Conservation (phyloP, 1,140 invertebrate species). For the Maniola jurtina region DNA sequence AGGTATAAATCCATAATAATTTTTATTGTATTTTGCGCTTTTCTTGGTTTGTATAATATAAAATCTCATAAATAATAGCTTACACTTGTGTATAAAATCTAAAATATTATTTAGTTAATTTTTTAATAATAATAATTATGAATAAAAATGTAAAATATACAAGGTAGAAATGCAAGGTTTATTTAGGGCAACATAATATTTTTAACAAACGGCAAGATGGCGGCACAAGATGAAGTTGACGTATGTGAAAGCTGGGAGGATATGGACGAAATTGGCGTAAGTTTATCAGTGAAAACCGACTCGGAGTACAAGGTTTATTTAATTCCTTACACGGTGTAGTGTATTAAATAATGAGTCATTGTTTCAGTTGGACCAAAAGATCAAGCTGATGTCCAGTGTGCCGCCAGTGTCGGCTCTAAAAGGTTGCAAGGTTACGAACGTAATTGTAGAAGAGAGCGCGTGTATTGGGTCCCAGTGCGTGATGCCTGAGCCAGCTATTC, state of each 20-base stretch:
- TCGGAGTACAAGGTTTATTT: constrained; percentile 22
- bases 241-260: constrained; percentile 90
- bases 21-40: too few species aligned
- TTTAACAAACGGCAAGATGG: constrained; percentile 61
- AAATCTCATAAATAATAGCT: too few species aligned
- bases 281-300: constrained; percentile 53
- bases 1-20: too few species aligned
- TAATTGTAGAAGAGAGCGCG: constrained; percentile 73
- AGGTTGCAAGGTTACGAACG: constrained; percentile 74
- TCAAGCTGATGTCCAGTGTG: constrained; percentile 70
- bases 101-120: too few species aligned
- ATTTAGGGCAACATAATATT: constrained; percentile 6
- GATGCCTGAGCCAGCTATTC: constrained; percentile 86
- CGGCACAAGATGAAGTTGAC: constrained; percentile 78
- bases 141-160: too few species aligned
- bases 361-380: constrained; percentile 73
- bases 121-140: too few species aligned
- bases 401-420: constrained; percentile 59
- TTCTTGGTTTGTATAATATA: too few species aligned
- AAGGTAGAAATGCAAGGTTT: too few species aligned
- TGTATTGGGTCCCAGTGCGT: constrained; percentile 76
- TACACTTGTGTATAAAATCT: too few species aligned
- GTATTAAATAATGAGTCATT: constrained; percentile 38
- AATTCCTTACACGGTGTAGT: constrained; percentile 15
- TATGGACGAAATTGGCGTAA: constrained; percentile 84